Evolutionary conservation across 2,888 invertebrate species (phyloP).

Genomic region (Dexiosoma caninum): DNA sequence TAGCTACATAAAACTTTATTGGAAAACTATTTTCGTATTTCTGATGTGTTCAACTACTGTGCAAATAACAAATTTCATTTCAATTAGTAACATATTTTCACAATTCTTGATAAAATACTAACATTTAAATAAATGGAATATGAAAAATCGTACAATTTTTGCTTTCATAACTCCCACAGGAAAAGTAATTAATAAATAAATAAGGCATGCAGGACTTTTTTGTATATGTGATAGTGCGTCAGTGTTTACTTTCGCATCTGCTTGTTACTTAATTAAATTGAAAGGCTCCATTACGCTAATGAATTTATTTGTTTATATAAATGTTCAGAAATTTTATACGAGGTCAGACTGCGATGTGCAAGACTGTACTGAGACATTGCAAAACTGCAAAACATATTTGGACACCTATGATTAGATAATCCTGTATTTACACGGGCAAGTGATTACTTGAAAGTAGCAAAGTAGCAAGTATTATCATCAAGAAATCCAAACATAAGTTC

Average conservation of each 20-base stretch:
- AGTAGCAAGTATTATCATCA: no score
- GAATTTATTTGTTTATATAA: conserved; percentile 23
- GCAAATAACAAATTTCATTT: conserved; percentile 27
- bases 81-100: conserved; percentile 33
- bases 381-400: no score
- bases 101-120: not conserved
- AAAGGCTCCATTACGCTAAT: conserved; percentile 68
- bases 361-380: no score
- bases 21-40: not conserved
- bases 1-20: no score
- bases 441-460: no score
- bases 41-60: not conserved
- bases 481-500: no score
- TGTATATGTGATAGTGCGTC: not conserved
- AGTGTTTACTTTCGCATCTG: not conserved
- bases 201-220: not conserved
- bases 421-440: no score
- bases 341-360: no score
- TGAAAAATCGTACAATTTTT: not conserved
- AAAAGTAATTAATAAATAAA: not conserved
- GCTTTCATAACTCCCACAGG: not conserved
- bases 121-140: not conserved
- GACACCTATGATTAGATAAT: no score
- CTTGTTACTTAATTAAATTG: conserved; percentile 65
- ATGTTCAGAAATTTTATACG: conserved; percentile 17